phyloP scores from a whole-genome alignment of 2,888 invertebrate genomes.

The Heliconius charithonia region DNA sequence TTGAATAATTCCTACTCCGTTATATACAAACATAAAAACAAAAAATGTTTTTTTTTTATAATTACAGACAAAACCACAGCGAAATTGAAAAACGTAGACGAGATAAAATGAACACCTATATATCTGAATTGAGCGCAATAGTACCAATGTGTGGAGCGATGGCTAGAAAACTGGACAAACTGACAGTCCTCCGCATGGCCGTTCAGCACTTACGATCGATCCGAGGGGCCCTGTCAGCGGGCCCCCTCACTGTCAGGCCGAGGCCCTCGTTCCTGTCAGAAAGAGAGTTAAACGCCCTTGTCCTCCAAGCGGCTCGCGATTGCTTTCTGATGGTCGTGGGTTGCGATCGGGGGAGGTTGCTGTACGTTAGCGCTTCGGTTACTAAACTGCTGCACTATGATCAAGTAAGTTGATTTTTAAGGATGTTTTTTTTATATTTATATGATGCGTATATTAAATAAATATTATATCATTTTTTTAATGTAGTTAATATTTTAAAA shows the following conservation, averaged over 20 bases:
- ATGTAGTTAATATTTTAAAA: too few relatives aligned
- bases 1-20: too few relatives aligned
- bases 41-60: not conserved
- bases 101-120: constrained; percentile 98
- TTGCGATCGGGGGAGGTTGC: constrained; percentile 94
- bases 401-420: constrained; percentile 83
- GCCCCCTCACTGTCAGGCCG: constrained; percentile 88
- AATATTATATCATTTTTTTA: too few relatives aligned
- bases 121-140: constrained; percentile 93
- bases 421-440: not conserved
- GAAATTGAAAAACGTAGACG: constrained; percentile 97
- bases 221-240: constrained; percentile 76
- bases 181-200: constrained; percentile 95
- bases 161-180: constrained; percentile 96
- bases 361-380: constrained; percentile 96
- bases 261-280: constrained; percentile 93
- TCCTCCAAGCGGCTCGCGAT: constrained; percentile 92
- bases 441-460: too few relatives aligned
- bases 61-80: constrained; percentile 94
- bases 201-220: constrained; percentile 94
- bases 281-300: constrained; percentile 92
- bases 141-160: constrained; percentile 97
- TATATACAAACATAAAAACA: too few relatives aligned
- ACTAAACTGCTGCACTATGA: constrained; percentile 91
- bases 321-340: constrained; percentile 96